These are phyloP conservation scores for Caenorhabditis drosophilae DNA, from an alignment of 2,888 invertebrate species.

Conservation along the genomic window DNA sequence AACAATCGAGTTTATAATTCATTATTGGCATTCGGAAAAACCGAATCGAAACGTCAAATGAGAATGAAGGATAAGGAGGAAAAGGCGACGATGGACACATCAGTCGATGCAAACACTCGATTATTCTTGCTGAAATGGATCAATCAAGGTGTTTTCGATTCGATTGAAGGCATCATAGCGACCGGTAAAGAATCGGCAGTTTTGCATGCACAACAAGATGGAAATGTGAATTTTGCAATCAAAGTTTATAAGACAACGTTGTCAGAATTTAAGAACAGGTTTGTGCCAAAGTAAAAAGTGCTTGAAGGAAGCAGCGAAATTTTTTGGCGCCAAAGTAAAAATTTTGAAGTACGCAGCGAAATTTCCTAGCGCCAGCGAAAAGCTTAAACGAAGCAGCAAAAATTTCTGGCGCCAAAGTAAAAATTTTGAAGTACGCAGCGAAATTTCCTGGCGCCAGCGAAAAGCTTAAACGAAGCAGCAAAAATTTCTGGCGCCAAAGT, in stretches of 20 bases:
- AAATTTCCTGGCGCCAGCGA: too few relatives aligned
- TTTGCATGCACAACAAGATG: slow-evolving; percentile 49
- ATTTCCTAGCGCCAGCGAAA: too few relatives aligned
- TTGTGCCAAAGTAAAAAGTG: not conserved
- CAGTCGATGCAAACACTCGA: slow-evolving; percentile 74
- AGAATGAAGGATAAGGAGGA: slow-evolving; percentile 73
- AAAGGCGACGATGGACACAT: slow-evolving; percentile 70
- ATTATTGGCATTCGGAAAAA: slow-evolving; percentile 72
- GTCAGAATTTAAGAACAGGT: slow-evolving; percentile 74
- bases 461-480: too few relatives aligned
- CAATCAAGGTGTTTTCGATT: slow-evolving; percentile 73
- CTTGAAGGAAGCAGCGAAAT: not conserved
- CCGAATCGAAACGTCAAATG: slow-evolving; percentile 72
- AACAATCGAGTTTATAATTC: slow-evolving; percentile 77
- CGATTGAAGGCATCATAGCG: slow-evolving; percentile 74
- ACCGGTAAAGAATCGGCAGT: slow-evolving; percentile 73
- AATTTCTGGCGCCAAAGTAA: too few relatives aligned
- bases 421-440: too few relatives aligned
- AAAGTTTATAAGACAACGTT: slow-evolving; percentile 75
- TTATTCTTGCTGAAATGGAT: slow-evolving; percentile 74
- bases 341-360: too few relatives aligned
- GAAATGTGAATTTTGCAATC: slow-evolving; percentile 45
- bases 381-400: too few relatives aligned
- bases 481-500: too few relatives aligned
- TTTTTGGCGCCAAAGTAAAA: too few relatives aligned